Conservation (phyloP, 1,140 invertebrate species). For the Drosophila miranda region DNA sequence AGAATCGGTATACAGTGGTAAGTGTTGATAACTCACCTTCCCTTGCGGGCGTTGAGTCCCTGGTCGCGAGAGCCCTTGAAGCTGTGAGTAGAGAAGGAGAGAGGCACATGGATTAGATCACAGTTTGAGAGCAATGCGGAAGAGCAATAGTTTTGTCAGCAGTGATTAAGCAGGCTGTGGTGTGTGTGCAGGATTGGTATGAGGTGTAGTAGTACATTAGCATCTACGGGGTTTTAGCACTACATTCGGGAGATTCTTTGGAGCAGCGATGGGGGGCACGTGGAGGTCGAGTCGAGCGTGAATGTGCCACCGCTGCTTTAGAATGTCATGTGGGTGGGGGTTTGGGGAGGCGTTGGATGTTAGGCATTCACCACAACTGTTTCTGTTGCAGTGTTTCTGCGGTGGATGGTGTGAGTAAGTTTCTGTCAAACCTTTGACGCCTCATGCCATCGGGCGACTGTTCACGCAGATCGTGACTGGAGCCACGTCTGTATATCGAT, state of each 20-base stretch:
- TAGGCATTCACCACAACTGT: slow-evolving; percentile 41
- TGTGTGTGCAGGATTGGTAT: slow-evolving; percentile 16
- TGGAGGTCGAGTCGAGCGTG: too few relatives aligned
- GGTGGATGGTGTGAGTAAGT: slow-evolving; percentile 43
- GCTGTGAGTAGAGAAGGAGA: slow-evolving; percentile 75
- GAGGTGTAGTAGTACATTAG: slow-evolving; percentile 36
- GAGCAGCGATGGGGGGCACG: too few relatives aligned
- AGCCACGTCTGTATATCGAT: slow-evolving; percentile 84
- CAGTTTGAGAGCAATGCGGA: neutral
- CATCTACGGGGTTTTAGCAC: slow-evolving; percentile 46
- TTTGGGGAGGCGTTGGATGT: slow-evolving; percentile 12
- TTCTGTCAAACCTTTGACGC: slow-evolving; percentile 85
- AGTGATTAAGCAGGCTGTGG: slow-evolving; percentile 42
- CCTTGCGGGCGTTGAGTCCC: slow-evolving; percentile 78
- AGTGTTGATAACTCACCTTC: slow-evolving; percentile 66
- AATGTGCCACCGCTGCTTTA: too few relatives aligned
- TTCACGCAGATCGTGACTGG: slow-evolving; percentile 87
- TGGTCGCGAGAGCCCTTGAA: slow-evolving; percentile 85
- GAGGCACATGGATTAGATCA: neutral
- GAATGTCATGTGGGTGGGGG: neutral
- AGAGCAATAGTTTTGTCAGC: slow-evolving; percentile 57
- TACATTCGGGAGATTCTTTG: slow-evolving; percentile 14
- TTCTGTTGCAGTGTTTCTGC: neutral
- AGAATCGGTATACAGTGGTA: slow-evolving; percentile 1
- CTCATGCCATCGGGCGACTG: slow-evolving; percentile 86